Conservation (phyloP, 1,140 invertebrate genomes). For the Aphaenogaster ashmeadi region DNA sequence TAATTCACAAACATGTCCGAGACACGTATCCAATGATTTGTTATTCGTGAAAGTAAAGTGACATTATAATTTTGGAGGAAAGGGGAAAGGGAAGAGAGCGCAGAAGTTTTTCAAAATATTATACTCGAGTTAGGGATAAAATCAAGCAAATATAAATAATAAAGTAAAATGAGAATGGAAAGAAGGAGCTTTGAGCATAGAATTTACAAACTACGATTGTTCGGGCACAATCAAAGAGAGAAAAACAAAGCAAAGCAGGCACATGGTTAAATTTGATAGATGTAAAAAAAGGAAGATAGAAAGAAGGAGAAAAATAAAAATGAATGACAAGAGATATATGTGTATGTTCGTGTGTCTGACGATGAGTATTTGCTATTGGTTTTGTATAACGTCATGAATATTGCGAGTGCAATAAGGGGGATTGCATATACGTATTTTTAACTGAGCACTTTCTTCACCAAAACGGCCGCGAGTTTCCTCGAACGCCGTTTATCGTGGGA, state of each 20-base stretch:
- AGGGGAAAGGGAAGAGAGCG: slow-evolving; percentile 7
- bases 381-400: slow-evolving; percentile 5
- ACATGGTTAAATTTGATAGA: slow-evolving; percentile 10
- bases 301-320: neutral
- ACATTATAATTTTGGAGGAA: neutral
- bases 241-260: neutral
- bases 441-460: slow-evolving; percentile 52
- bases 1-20: neutral
- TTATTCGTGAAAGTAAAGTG: neutral
- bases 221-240: slow-evolving; percentile 29
- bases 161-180: neutral
- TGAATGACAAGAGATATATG: slow-evolving; percentile 12
- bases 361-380: slow-evolving; percentile 3
- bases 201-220: neutral
- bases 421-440: neutral
- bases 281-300: neutral
- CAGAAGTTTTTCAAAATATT: neutral
- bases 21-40: neutral
- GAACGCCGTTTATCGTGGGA: neutral
- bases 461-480: neutral
- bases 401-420: neutral
- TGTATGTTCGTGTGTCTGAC: neutral
- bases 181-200: neutral
- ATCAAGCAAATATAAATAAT: neutral
- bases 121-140: neutral